Conservation (phyloP, 2,888 invertebrate genomes). For the Dascillus cervinus region DNA sequence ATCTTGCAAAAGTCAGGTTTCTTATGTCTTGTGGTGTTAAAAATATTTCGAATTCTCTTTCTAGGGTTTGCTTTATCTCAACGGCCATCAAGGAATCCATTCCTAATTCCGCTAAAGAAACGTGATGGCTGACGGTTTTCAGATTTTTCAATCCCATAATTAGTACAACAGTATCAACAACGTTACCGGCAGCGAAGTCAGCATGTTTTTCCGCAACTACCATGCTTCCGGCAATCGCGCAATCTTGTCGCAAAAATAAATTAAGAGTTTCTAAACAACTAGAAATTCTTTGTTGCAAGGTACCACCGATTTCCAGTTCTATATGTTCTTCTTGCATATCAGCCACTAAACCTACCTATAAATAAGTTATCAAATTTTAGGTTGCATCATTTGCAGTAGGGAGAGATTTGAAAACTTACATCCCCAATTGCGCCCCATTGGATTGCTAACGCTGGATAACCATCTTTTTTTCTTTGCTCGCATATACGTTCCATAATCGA, state of each 20-base stretch:
- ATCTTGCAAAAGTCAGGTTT: conserved; percentile 63
- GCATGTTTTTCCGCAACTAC: conserved; percentile 79
- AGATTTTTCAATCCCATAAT: conserved; percentile 51
- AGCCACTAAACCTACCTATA: conserved; percentile 54
- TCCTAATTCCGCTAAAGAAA: conserved; percentile 81
- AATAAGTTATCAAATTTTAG: conserved; percentile 3
- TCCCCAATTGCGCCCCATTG: conserved; percentile 23
- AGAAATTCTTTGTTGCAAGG: conserved; percentile 57
- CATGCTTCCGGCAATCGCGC: conserved; percentile 52
- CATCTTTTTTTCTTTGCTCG: conserved; percentile 47
- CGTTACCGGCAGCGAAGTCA: conserved; percentile 53
- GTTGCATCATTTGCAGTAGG: background rate
- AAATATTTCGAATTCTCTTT: conserved; percentile 81
- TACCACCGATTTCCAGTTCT: conserved; percentile 51
- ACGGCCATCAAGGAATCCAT: conserved; percentile 97
- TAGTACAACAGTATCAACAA: conserved; percentile 65
- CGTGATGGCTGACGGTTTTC: conserved; percentile 61
- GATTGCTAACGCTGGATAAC: conserved; percentile 19
- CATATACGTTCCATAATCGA: conserved; percentile 82
- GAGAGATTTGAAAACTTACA: conserved; percentile 39
- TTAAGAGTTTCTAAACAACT: conserved; percentile 58
- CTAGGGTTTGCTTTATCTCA: conserved; percentile 88
- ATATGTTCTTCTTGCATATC: conserved; percentile 37
- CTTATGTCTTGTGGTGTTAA: conserved; percentile 82
- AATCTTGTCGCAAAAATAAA: conserved; percentile 49